Conservation (phyloP, 2,113 vertebrate genomes). For the Chionis minor region DNA sequence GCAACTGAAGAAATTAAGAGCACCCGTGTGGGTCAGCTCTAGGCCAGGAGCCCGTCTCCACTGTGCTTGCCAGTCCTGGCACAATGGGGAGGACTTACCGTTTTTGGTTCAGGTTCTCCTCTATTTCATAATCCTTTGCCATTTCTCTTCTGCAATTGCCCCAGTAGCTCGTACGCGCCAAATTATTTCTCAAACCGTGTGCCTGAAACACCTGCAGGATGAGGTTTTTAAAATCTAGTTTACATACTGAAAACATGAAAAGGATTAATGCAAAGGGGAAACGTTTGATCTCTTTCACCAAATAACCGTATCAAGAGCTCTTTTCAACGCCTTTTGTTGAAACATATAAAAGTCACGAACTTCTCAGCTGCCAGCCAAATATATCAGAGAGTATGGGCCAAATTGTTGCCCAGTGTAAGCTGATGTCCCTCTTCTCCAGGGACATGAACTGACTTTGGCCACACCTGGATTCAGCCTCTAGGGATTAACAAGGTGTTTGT, state of each 20-base stretch:
- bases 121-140: neutral
- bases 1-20: fast-evolving
- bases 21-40: neutral
- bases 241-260: conserved; percentile 44
- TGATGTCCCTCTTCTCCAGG: neutral
- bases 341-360: conserved; percentile 59
- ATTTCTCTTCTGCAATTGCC: neutral
- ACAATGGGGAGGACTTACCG: fast-evolving
- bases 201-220: conserved; percentile 51
- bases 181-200: neutral
- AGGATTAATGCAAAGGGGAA: conserved; percentile 44
- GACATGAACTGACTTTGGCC: neutral
- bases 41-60: fast-evolving
- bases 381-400: neutral
- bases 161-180: neutral
- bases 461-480: neutral
- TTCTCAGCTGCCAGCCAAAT: conserved; percentile 10
- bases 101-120: fast-evolving
- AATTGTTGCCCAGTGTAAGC: neutral
- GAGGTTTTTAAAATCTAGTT: neutral
- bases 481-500: neutral
- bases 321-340: conserved; percentile 50
- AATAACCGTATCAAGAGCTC: conserved; percentile 68
- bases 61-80: neutral
- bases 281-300: conserved; percentile 53